Evolutionary conservation across 2,888 invertebrate genomes (phyloP), one percentile per base, ranked within the genome.

Genomic region (Agriotes lineatus): DNA sequence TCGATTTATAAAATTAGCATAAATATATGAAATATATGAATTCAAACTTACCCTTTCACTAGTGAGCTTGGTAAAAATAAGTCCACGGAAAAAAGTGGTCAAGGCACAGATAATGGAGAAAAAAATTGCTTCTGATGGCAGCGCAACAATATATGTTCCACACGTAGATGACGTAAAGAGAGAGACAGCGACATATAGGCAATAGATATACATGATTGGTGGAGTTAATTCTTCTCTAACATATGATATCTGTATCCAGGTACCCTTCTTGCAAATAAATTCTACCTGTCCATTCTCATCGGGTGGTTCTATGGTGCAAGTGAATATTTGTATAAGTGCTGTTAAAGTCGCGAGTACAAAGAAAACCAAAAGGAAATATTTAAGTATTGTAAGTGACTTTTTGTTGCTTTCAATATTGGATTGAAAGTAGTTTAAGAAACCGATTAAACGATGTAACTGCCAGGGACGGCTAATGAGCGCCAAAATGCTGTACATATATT

Each of bases 41-140:
- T n/a, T n/a, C n/a, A n/a, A n/a, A n/a, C 72, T 70, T 52, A 72
- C 71, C 16, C 63, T 48, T 16, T 58, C 52, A 22, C 72, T 72
- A 1, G 59, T 63, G 10, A 69, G 45, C 10, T 63, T 52, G 7
- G 61, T 52, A 48, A 69, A 52, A 20, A 72, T 58, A 2, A 35
- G 10, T 58, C 58, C 66, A 54, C 68, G 56, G 6, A 70, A 16
- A 14, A 70, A n/a, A n/a, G n/a, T n/a, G n/a, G n/a, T n/a, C n/a
- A n/a, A n/a, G n/a, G n/a, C n/a, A n/a, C n/a, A n/a, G n/a, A n/a
- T n/a, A n/a, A n/a, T n/a, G n/a, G n/a, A 9, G 14, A 68, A 50
- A 3, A 68, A 10, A 6, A 50, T 35, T 6, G 37, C 22, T 37
- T 57, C 67, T 60, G 4, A 5, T 7, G n/a, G 12, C 33, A 22